Base-by-base conservation (phyloP, 2,113 vertebrate species). In the Rutilus rutilus region DNA sequence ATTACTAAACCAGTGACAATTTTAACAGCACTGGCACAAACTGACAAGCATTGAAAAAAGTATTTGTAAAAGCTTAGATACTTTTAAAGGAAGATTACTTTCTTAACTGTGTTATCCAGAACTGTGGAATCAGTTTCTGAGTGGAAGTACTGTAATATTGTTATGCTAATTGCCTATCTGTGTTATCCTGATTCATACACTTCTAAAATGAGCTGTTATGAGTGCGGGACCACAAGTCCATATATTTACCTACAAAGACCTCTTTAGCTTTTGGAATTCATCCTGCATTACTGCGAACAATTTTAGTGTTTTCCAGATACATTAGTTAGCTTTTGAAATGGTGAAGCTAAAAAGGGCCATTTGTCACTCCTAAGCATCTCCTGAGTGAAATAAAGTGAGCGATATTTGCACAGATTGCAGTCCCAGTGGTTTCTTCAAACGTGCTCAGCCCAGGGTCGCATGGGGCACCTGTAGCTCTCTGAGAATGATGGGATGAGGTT, bases 321-420 rank as follows among this genome's bases (percentile, higher is more conserved):
- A 92, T 90, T 92, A 85, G 89, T 88, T 92, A 91, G 92, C 91
- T 90, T 87, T 93, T 92, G 91, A 85, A 91, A 88, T 88, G 57
- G 69, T 30, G 50, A 30, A 83, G 83, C 91, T 91, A 90, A 89
- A 93, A 92, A 92, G 90, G 88, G 83, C 88, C 91, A 93, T 94
- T 92, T 93, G 93, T 94, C 91, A 90, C 80, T 91, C 85, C 47
- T 84, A 89, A 87, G 86, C 93, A 91, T 91, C 90, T 92, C 90
- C 52, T 6, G 54, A 47, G 73, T 86, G 84, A 79, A 82, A 77
- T 69, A 76, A 71, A 85, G 54, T 87, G 90, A 89, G 89, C 65
- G 84, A 89, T 91, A 89, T 90, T 89, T 89, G 90, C 93, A 91
- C 91, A 90, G 92, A 92, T 88, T 91, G 85, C 9, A 86, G 87